Conservation (phyloP, 2,113 vertebrate genomes). For the Aspidoscelis tigris region DNA sequence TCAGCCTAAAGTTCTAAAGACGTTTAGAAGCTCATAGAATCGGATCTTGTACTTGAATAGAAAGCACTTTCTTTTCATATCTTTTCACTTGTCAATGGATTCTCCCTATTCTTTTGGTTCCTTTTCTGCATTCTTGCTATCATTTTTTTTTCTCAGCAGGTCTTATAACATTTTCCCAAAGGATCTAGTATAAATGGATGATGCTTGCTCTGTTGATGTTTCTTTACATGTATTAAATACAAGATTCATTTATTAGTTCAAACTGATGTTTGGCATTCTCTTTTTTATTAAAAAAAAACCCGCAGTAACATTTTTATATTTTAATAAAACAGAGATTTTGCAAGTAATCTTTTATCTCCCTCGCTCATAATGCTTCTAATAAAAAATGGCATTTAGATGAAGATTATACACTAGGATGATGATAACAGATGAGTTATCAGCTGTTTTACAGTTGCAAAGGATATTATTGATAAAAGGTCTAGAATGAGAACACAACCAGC, state of each 20-base stretch:
- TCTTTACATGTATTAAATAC: conserved; percentile 47
- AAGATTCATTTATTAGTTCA: conserved; percentile 58
- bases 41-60: background rate
- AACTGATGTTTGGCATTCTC: conserved; percentile 48
- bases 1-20: background rate
- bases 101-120: conserved; percentile 14
- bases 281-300: conserved; percentile 58
- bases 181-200: background rate
- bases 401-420: conserved; percentile 56
- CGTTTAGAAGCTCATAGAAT: conserved; percentile 15
- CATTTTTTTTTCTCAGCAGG: conserved; percentile 14
- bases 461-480: conserved; percentile 65
- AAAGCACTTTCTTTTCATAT: conserved; percentile 15
- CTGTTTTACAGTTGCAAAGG: conserved; percentile 64
- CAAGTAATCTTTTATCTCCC: conserved; percentile 49
- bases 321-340: conserved; percentile 71
- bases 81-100: conserved; percentile 7
- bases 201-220: conserved; percentile 24
- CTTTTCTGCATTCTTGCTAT: background rate
- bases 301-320: conserved; percentile 52
- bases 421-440: conserved; percentile 65
- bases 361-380: conserved; percentile 59
- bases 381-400: conserved; percentile 69
- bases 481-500: conserved; percentile 58
- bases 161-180: conserved; percentile 33